Base-by-base conservation (phyloP, 1,140 invertebrate species). In the Myzus persicae region DNA sequence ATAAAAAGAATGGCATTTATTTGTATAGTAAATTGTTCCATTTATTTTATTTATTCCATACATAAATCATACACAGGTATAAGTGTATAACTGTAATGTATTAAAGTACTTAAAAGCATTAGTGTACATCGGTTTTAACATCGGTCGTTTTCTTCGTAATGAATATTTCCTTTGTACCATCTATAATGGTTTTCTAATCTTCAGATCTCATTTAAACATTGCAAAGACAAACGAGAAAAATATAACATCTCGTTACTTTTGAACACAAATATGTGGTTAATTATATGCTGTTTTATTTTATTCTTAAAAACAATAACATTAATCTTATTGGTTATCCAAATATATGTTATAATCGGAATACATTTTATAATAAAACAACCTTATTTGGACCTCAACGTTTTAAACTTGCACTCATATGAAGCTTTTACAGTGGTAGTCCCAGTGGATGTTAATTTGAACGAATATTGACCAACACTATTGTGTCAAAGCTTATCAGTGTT, bases 401-500 rank as follows among this genome's bases (percentile, higher is more conserved):
- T 36, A 22, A 82, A 82, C 8, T 24, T 24, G 36, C 6, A 38
- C 76, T 82, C 76, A 38, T 51, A 36, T 51, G 18, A 5, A 36
- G n/a, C 5, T 36, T 51, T 51, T 46, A 89, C 24, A 24, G 22
- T 38, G 36, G 76, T 24, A 20, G n/a, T 48, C 76, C 67, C 91
- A 81, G 26, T 36, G 31, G 44, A 82, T 92, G 24, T 81, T 48
- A 92, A 92, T 81, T 92, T 31, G 8, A 81, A 48, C 22, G 46
- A 93, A 40, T 82, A 85, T 67, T 93, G 81, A 51, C 24, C 91
- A 82, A 44, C 38, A 82, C 46, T 89, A 40, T 40, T 42, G 7
- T 54, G 81, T 93, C 91, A 93, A 84, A 51, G 22, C 46, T 82
- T 84, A 92, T 92, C 76, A 51, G 76, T 84, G 76, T 84, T 48